These are phyloP conservation scores for Vanessa tameamea DNA, from an alignment of 1,140 invertebrate species.

Conservation along the genomic window DNA sequence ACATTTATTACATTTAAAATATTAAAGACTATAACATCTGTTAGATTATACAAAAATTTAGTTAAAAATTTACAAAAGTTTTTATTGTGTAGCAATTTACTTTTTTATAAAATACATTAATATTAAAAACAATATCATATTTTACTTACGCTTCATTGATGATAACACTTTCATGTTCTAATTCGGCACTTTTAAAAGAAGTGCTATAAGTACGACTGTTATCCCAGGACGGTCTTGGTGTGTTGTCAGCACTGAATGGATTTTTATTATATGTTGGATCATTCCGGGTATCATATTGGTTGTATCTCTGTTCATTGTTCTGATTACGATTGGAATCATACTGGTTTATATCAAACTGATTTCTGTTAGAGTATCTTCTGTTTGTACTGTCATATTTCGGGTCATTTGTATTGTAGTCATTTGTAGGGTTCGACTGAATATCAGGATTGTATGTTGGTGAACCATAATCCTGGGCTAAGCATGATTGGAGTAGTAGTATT, in stretches of 20 bases:
- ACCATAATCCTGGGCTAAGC: slow-evolving; percentile 61
- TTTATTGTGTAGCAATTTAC: not conserved
- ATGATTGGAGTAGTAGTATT: slow-evolving; percentile 50
- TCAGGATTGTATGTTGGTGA: slow-evolving; percentile 64
- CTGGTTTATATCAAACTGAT: slow-evolving; percentile 53
- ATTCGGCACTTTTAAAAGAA: slow-evolving; percentile 55
- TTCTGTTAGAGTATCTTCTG: slow-evolving; percentile 52
- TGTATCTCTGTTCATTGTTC: slow-evolving; percentile 56
- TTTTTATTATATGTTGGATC: slow-evolving; percentile 55
- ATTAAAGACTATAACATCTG: too few species aligned
- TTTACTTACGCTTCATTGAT: slow-evolving; percentile 83
- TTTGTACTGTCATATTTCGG: slow-evolving; percentile 65
- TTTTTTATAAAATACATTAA: not conserved
- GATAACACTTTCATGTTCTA: slow-evolving; percentile 80
- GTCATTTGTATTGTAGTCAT: slow-evolving; percentile 62
- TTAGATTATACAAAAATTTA: too few species aligned
- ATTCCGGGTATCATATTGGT: slow-evolving; percentile 61
- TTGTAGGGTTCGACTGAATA: slow-evolving; percentile 57
- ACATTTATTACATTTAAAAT: too few species aligned
- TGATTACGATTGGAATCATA: slow-evolving; percentile 54
- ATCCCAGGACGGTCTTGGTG: slow-evolving; percentile 62
- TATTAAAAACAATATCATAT: slow-evolving; percentile 7
- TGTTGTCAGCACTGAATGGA: slow-evolving; percentile 55
- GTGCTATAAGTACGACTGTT: slow-evolving; percentile 52
- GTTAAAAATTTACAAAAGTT: too few species aligned